Percentiles rank a stretch among this genome's conserved stretches.
Evolutionary conservation across 2,797 vertebrate species (phyloP).

Genomic region (Pantherophis vulpinus): DNA sequence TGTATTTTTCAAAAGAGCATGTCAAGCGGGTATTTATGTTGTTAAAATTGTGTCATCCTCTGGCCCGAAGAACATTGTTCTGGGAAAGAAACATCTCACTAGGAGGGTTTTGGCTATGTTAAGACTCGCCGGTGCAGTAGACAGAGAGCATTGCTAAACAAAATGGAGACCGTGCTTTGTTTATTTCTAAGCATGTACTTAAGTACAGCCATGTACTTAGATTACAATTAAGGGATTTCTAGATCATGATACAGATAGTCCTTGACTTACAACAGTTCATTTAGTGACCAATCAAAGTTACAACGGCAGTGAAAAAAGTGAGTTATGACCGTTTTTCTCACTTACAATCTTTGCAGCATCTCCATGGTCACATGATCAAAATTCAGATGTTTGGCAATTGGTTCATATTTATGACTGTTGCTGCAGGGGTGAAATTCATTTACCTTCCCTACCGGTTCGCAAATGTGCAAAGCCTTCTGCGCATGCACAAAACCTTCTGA

Average conservation of each 20-base stretch:
- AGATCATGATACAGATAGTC: not conserved
- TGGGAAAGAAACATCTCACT: slow-evolving; percentile 1
- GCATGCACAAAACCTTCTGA: too few species aligned
- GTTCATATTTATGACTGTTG: too few species aligned
- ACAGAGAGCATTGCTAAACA: not conserved
- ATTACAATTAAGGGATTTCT: not conserved
- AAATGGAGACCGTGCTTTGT: not conserved
- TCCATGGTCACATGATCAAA: too few species aligned
- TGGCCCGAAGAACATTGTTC: not conserved
- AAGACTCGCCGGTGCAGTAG: not conserved
- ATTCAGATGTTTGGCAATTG: too few species aligned
- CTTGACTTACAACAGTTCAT: not conserved
- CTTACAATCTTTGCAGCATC: too few species aligned
- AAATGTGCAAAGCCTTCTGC: too few species aligned
- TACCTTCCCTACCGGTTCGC: too few species aligned
- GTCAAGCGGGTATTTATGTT: slow-evolving; percentile 27
- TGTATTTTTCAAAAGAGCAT: slow-evolving; percentile 36
- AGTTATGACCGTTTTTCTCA: too few species aligned
- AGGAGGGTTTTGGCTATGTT: not conserved
- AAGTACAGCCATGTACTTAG: not conserved
- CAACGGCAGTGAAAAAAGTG: too few species aligned
- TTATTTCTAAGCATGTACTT: not conserved
- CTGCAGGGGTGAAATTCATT: too few species aligned
- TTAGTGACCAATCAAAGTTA: too few species aligned
- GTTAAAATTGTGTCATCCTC: not conserved